These are phyloP conservation scores for Lytechinus pictus DNA, from an alignment of 35 echinoderm and acorn worm species.

Conservation along the genomic window DNA sequence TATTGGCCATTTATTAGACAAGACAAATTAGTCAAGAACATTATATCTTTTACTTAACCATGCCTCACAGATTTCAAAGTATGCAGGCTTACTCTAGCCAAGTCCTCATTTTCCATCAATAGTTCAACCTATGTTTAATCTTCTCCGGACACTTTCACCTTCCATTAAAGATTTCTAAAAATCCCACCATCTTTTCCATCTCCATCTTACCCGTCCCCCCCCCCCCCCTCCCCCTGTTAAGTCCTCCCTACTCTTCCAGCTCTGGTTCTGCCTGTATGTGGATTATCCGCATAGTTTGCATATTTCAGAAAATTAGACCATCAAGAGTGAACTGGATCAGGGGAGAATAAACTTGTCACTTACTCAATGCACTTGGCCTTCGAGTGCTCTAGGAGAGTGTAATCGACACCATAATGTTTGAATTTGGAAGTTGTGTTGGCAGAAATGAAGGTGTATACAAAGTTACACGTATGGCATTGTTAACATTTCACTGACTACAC, in stretches of 20 bases:
- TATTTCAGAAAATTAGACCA: slow-evolving; percentile 52
- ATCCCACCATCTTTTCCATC: neutral
- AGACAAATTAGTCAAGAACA: too few species aligned
- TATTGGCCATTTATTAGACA: too few species aligned
- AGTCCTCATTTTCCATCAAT: neutral
- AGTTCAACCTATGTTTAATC: neutral
- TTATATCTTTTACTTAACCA: too few species aligned
- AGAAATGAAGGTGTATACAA: neutral
- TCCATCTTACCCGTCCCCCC: neutral
- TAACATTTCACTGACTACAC: neutral
- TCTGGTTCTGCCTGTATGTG: slow-evolving; percentile 5
- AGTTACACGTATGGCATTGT: neutral
- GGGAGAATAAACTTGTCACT: slow-evolving; percentile 26
- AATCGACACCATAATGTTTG: neutral
- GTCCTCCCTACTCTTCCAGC: neutral
- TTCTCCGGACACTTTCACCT: neutral
- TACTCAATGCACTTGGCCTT: slow-evolving; percentile 13
- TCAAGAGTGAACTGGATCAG: slow-evolving; percentile 4
- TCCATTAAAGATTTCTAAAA: neutral
- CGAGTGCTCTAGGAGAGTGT: neutral
- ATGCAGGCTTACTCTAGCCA: neutral
- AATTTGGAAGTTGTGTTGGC: neutral
- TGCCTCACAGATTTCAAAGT: too few species aligned
- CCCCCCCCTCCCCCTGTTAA: neutral
- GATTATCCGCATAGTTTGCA: slow-evolving; percentile 47